Evolutionary conservation across 2,113 vertebrate genomes (phyloP), one percentile per base, ranked within the genome.

Genomic region (Crocuta crocuta): DNA sequence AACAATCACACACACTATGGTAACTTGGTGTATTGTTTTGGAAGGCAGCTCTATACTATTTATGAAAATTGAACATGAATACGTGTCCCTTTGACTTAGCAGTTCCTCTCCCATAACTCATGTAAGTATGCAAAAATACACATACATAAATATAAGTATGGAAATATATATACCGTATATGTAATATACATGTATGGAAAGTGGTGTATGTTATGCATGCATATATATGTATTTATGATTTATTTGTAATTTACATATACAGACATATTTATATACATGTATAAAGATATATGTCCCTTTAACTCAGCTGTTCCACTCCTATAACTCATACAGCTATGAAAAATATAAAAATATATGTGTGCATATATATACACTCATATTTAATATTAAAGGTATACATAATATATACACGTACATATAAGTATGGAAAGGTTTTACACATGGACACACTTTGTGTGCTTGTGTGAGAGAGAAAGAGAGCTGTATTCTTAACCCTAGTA

Each of bases 351-450:
- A 16, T 17, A 31, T 70, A 9, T 58, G 33, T 68, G 19, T 50
- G 0, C 39, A 50, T 23, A 68, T 24, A 78, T 17, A 65, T 16
- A 68, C 19, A 16, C 6, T 86, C 10, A 80, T 80, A 7, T 39
- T 39, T 82, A 87, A 5, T 76, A 71, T 89, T 78, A 43, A 28
- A 85, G n/a, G 35, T 94, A 71, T 63, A 73, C 1, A 80, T 55
- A 94, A 73, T 85, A 48, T 90, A 66, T 50, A 82, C 4, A 45
- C 2, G 79, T 19, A 65, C n/a, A 73, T 28, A 39, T 66, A 85
- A 61, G 5, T 78, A 76, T 94, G 15, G 35, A 89, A 92, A 65
- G 33, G 66, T 95, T 96, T 55, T 78, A 97, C 24, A 93, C 7
- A 48, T 5, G 66, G 19, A n/a, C 4, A 89, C 3, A 70, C 1